Evolutionary conservation across 2,113 vertebrate species (phyloP).

Genomic region (Petrocephalus zakoni): DNA sequence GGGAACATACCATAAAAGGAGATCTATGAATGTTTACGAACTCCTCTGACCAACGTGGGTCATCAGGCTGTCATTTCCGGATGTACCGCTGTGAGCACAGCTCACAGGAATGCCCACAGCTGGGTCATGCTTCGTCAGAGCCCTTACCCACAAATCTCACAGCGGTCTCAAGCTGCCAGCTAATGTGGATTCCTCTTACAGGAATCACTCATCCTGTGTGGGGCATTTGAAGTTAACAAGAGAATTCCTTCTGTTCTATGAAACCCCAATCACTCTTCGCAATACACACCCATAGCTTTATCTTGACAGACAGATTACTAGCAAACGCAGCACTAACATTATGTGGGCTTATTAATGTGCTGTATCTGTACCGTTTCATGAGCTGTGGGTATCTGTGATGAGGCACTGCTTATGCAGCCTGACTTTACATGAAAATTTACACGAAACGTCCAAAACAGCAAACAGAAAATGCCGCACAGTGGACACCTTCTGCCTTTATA

Average conservation of each 20-base stretch:
- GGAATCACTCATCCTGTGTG: neutral
- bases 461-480: neutral
- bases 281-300: neutral
- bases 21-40: neutral
- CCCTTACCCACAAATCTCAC: slow-evolving; percentile 11
- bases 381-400: neutral
- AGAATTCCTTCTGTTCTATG: neutral
- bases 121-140: slow-evolving; percentile 48
- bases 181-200: neutral
- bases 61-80: slow-evolving; percentile 39
- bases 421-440: slow-evolving; percentile 1
- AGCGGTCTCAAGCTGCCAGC: neutral
- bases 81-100: slow-evolving; percentile 53
- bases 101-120: slow-evolving; percentile 47
- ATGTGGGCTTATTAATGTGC: neutral
- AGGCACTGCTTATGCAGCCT: neutral
- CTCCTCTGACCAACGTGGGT: neutral
- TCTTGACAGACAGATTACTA: neutral
- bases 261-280: neutral
- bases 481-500: neutral
- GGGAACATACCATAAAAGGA: neutral
- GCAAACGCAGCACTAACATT: neutral
- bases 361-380: neutral
- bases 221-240: neutral
- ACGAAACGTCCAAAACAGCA: neutral